Conservation (phyloP, 2,113 vertebrate genomes). For the Crotalus tigris region DNA sequence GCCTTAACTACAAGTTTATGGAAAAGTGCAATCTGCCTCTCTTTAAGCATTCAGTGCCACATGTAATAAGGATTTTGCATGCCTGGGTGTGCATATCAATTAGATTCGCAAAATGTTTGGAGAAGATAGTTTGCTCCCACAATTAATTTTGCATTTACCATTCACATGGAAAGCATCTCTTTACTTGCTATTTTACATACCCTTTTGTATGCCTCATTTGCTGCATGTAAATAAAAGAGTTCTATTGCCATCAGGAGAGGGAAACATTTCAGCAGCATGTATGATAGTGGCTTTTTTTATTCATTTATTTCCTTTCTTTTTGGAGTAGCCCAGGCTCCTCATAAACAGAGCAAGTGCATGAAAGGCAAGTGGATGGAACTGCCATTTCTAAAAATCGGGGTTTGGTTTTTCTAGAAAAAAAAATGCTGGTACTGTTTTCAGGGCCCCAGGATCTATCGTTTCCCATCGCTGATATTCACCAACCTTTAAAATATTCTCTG, state of each 20-base stretch:
- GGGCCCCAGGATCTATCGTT: background rate
- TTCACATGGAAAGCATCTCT: background rate
- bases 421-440: background rate
- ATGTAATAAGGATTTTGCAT: background rate
- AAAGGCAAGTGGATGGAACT: background rate
- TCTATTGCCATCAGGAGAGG: background rate
- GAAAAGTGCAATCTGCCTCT: conserved; percentile 10
- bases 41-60: conserved; percentile 16
- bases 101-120: conserved; percentile 5
- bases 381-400: background rate
- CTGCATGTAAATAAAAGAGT: background rate
- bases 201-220: background rate
- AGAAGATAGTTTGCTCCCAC: background rate
- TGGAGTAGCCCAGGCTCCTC: background rate
- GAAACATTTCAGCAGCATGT: background rate
- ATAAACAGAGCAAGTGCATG: background rate
- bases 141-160: conserved; percentile 12
- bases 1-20: conserved; percentile 15
- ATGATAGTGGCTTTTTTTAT: background rate
- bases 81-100: conserved; percentile 7
- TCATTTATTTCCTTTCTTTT: background rate
- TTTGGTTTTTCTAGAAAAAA: background rate
- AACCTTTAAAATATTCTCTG: background rate
- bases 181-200: background rate
- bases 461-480: background rate